A percentile compares a stretch with the other conserved stretches of the same genome.
Conservation (phyloP, 2,113 vertebrate genomes). For the Neolamprologus sp. region DNA sequence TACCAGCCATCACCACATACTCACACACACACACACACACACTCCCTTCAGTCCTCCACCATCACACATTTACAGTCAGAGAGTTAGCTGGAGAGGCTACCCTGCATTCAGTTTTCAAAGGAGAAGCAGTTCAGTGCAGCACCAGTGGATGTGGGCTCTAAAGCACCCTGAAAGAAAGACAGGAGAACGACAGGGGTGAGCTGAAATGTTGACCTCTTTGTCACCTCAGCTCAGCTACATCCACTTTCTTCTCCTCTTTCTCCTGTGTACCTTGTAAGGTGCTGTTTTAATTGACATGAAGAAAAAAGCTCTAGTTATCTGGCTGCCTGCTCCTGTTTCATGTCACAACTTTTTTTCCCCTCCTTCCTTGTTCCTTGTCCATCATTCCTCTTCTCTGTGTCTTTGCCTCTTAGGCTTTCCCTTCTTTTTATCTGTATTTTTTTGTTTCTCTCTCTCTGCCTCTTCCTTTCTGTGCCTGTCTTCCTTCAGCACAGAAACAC, state of each 20-base stretch:
- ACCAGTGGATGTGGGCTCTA: background rate
- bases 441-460: background rate
- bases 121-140: background rate
- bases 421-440: background rate
- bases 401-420: background rate
- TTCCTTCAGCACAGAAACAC: background rate
- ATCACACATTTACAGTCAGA: background rate
- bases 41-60: background rate
- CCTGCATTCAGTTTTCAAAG: background rate
- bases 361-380: constrained; percentile 16
- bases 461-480: background rate
- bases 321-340: constrained; percentile 31
- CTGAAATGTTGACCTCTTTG: constrained; percentile 15
- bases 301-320: constrained; percentile 11
- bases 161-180: constrained; percentile 5
- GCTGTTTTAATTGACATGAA: constrained; percentile 51
- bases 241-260: background rate
- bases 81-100: background rate
- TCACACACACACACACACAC: background rate
- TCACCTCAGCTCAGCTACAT: constrained; percentile 18
- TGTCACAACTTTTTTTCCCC: constrained; percentile 21
- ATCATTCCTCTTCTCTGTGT: background rate
- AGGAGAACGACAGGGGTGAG: constrained; percentile 34
- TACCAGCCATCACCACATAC: background rate
- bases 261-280: constrained; percentile 12